Conservation (phyloP, 2,888 invertebrate genomes). For the Parnassius mnemosyne region DNA sequence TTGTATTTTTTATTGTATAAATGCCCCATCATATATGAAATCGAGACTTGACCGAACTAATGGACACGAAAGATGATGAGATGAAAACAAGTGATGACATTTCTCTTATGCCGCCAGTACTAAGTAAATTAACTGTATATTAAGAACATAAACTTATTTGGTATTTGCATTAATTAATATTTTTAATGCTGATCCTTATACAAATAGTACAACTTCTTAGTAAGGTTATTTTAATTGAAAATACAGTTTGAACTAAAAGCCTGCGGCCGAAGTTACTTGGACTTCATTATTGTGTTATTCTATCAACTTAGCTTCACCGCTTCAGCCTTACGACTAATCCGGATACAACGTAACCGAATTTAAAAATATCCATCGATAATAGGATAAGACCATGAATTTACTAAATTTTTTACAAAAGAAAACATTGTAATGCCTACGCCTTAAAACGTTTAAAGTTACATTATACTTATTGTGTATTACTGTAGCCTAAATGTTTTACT, state of each 20-base stretch:
- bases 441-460: neutral
- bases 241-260: slow-evolving; percentile 26
- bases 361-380: slow-evolving; percentile 8
- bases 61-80: too few species aligned
- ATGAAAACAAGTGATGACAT: too few species aligned
- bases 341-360: slow-evolving; percentile 8
- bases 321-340: slow-evolving; percentile 4
- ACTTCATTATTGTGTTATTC: slow-evolving; percentile 30
- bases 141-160: too few species aligned
- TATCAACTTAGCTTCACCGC: slow-evolving; percentile 10
- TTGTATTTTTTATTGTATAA: too few species aligned
- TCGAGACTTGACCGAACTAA: too few species aligned
- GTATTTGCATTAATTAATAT: too few species aligned
- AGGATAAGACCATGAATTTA: neutral
- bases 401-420: too few species aligned
- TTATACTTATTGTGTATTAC: neutral
- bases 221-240: slow-evolving; percentile 10
- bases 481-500: neutral
- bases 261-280: slow-evolving; percentile 9
- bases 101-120: too few species aligned
- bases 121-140: too few species aligned
- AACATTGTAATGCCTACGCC: neutral
- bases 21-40: too few species aligned
- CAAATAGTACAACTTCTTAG: slow-evolving; percentile 11
- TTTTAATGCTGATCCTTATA: neutral